Base-by-base conservation (phyloP, 2,113 vertebrate genomes). In the Gymnorhina tibicen region DNA sequence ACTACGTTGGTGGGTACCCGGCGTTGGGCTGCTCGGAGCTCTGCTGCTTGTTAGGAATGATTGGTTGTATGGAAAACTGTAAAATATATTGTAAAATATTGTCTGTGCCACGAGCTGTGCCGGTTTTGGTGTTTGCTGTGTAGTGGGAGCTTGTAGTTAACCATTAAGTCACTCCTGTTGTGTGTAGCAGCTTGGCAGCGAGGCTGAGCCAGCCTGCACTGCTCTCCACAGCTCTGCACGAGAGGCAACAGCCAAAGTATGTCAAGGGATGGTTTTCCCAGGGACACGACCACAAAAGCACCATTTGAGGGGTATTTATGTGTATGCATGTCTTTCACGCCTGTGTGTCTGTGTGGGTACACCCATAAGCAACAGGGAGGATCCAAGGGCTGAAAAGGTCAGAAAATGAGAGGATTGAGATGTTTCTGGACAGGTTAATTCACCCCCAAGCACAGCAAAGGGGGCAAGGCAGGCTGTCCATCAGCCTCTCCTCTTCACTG, bases 1-100 rank as follows among this genome's bases (percentile, higher is more conserved):
- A 99, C 97, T 99, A 99, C 0, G 99, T 99, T 0, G 99, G 99
- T 99, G 96, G 87, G 99, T 97, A 53, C 44, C 58, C 39, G 53
- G 46, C 22, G 28, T 6, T 41, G 53, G 56, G 4, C 41, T n/a
- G 22, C 23, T 12, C n/a, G 27, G 17, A 49, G 41, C 46, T 63
- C 53, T 66, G n/a, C 62, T 72, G 39, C 72, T 41, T 30, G 9
- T 5, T 1, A 4, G 41, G 26, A 50, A 23, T 32, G 4, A n/a
- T 13, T 2, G 19, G 3, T 23, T 85, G n/a, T 22, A 5, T n/a
- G 10, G 35, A 28, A 77, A 74, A 28, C 2, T 6, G 41, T 32
- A 16, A 58, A 42, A 30, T 21, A 1, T 5, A 1, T 16, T 83
- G 35, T 56, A 13, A 72, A 64, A 21, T 47, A 10, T 4, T 37